Base-by-base conservation (phyloP, 2,797 vertebrate genomes). In the Sebastes taczanowskii region DNA sequence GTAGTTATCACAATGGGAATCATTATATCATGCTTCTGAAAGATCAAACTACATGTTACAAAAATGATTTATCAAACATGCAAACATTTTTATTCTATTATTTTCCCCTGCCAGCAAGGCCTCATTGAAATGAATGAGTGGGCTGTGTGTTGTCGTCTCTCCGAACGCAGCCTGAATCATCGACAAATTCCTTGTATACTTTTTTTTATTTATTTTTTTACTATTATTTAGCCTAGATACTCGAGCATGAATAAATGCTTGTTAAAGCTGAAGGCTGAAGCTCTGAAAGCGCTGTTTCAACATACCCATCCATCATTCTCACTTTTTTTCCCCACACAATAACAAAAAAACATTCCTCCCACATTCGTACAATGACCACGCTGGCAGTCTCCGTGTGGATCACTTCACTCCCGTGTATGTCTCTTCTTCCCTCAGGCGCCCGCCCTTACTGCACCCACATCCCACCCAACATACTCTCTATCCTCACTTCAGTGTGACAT, bases 281-380 rank as follows among this genome's bases (percentile, higher is more conserved):
- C 13, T 35, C 63, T 64, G 58, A 81, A 55, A 74, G 52, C 22
- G 1, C 58, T n/a, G 6, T 30, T 80, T 62, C 35, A 60, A 61
- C 58, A 61, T 11, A 77, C 65, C 58, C 56, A 69, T 86, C 80
- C 61, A 82, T 86, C 81, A 83, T 11, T 74, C 72, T 84, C 83
- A 74, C 16, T 67, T 84, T 53, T 22, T 27, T 46, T 38, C 32
- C 29, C 6, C 14, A 59, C 74, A 73, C 38, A 79, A 56, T 16
- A 42, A 63, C 6, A 22, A n/a, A 3, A 35, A 46, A 5, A 11
- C 8, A 52, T 2, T 61, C 30, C 58, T 56, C 71, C 76, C 58
- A 59, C 71, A 56, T 84, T 72, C 30, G 8, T 4, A 71, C 56
- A 52, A 23, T 35, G 53, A 63, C 65, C 58, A 22, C 30, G 42